Conservation (phyloP, 2,113 vertebrate species). For the Grammomys surdaster region DNA sequence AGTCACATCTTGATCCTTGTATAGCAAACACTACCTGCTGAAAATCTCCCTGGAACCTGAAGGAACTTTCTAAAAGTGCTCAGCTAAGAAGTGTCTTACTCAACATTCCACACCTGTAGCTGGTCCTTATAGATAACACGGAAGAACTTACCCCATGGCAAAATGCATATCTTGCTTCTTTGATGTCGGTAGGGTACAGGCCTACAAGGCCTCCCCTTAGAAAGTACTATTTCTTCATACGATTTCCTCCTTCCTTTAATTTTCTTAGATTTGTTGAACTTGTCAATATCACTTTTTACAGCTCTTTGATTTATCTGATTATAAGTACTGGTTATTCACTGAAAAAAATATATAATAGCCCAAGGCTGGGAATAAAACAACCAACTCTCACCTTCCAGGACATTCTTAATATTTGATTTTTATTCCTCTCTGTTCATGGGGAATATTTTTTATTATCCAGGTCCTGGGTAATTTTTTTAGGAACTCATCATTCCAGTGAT, state of each 20-base stretch:
- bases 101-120: background rate
- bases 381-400: background rate
- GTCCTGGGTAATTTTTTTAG: constrained; percentile 8
- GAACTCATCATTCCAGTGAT: background rate
- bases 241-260: constrained; percentile 45
- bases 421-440: background rate
- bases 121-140: background rate
- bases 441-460: constrained; percentile 34
- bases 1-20: background rate
- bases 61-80: background rate
- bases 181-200: background rate
- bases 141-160: background rate
- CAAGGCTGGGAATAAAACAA: constrained; percentile 11
- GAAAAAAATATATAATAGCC: background rate
- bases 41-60: background rate
- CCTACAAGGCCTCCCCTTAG: background rate
- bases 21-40: background rate
- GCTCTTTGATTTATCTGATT: constrained; percentile 28
- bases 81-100: background rate
- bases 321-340: background rate
- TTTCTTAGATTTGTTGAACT: constrained; percentile 60
- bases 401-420: constrained; percentile 58
- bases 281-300: background rate
- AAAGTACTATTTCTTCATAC: background rate
- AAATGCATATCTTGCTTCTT: background rate